These are phyloP conservation scores for Sesia bembeciformis DNA, from an alignment of 2,888 invertebrate species.

Conservation along the genomic window DNA sequence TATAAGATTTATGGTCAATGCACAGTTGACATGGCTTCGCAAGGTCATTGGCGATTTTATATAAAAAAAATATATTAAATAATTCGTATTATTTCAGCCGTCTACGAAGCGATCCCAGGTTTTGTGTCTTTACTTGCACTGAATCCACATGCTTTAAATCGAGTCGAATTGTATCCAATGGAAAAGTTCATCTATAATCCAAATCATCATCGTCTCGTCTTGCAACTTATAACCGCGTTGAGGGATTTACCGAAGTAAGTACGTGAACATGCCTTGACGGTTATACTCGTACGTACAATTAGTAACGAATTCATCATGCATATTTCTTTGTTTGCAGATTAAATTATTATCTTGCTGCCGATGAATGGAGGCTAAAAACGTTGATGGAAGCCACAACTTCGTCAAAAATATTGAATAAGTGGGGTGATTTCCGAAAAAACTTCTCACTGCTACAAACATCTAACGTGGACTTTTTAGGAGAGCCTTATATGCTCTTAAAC, in stretches of 20 bases:
- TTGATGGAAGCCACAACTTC: slow-evolving; percentile 47
- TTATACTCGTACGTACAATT: not conserved
- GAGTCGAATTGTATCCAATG: slow-evolving; percentile 56
- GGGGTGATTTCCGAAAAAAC: slow-evolving; percentile 64
- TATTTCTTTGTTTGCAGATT: slow-evolving; percentile 40
- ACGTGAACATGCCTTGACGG: not conserved
- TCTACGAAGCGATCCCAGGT: slow-evolving; percentile 70
- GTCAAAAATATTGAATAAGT: slow-evolving; percentile 49
- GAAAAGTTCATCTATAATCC: slow-evolving; percentile 54
- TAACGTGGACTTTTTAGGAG: slow-evolving; percentile 65
- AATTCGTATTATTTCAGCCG: slow-evolving; percentile 36
- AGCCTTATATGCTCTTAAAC: slow-evolving; percentile 65
- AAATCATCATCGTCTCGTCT: slow-evolving; percentile 58
- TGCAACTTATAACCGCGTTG: slow-evolving; percentile 69
- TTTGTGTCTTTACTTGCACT: slow-evolving; percentile 67
- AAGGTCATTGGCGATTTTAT: too few species aligned
- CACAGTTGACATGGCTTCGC: too few species aligned
- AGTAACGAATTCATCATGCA: not conserved
- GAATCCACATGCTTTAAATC: slow-evolving; percentile 64
- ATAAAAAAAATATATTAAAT: not conserved
- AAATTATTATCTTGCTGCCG: slow-evolving; percentile 71
- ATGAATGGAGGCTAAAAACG: slow-evolving; percentile 70
- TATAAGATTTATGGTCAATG: too few species aligned
- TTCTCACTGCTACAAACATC: slow-evolving; percentile 59
- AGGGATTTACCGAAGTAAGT: slow-evolving; percentile 70